Evolutionary conservation across 92 coral and sea anemone genomes (phyloP).

Genomic region (Heliopora coerulea): DNA sequence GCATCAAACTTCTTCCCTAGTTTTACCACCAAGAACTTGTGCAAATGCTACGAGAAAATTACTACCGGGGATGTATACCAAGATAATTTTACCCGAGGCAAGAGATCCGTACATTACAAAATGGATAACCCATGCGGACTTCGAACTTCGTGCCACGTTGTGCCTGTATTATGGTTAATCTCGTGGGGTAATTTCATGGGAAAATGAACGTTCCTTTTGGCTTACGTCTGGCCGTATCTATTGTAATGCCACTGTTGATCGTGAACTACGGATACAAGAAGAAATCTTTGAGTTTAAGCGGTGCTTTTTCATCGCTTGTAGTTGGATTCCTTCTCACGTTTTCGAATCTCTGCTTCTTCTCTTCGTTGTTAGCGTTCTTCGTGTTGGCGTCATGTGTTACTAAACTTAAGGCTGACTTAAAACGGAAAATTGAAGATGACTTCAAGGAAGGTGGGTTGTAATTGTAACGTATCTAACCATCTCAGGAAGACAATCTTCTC

Average conservation of each 20-base stretch:
- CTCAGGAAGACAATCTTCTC: too few species aligned
- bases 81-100: too few species aligned
- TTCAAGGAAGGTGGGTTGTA: conserved; percentile 88
- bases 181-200: too few species aligned
- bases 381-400: conserved; percentile 84
- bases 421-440: conserved; percentile 83
- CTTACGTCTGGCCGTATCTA: conserved; percentile 3
- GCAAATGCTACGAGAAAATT: too few species aligned
- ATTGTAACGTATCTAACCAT: too few species aligned
- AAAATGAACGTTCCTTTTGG: conserved; percentile 36
- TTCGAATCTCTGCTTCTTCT: conserved; percentile 83
- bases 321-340: conserved; percentile 86
- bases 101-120: too few species aligned
- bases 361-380: conserved; percentile 70
- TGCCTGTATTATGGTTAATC: too few species aligned
- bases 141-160: neutral
- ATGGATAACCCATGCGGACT: too few species aligned
- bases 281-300: conserved; percentile 74
- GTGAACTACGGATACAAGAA: conserved; percentile 70
- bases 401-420: conserved; percentile 77
- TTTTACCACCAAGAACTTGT: too few species aligned
- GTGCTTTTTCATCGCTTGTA: conserved; percentile 78
- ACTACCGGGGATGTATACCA: too few species aligned
- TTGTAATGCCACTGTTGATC: conserved; percentile 45
- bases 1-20: too few species aligned